Evolutionary conservation across 2,113 vertebrate species (phyloP), one percentile per base, ranked within the genome.

Genomic region (Corythoichthys intestinalis): DNA sequence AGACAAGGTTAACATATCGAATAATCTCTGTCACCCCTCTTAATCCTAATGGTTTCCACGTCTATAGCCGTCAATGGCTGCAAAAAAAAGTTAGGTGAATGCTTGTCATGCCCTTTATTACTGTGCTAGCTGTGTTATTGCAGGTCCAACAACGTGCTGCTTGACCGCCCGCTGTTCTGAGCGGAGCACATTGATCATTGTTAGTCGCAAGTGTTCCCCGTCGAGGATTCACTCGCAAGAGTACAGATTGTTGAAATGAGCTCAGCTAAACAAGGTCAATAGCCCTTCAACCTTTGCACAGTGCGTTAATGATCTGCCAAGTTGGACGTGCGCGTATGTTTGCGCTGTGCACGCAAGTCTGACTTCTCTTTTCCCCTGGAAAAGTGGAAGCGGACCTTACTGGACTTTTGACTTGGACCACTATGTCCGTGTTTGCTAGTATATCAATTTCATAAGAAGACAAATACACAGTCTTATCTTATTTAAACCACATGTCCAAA

Each of bases 261-360:
- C 47, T 58, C 69, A 17, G 4, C 50, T 80, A 76, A 73, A 71
- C 38, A 5, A 56, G 80, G 75, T 75, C 84, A 76, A 86, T 85
- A 78, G 83, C 70, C 78, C 46, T 35, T 17, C 4, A 62, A 65
- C 77, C 76, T 74, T 75, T 86, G 70, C 72, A 62, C 66, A 65
- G 73, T 68, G 47, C 12, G 73, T 83, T 72, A 86, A 87, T 84
- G 76, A 83, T 87, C 84, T 73, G 38, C 59, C 53, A 47, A 73
- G 53, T 59, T 69, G 11, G 46, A 4, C 13, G 35, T 44, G 15
- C 54, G 66, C 64, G 52, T 57, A 57, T 72, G 37, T 65, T 49
- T 58, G 71, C 57, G 39, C 47, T 39, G 56, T 0, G 13, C 56
- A 13, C 3, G 4, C 11, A 37, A 58, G 28, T 34, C 9, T 14